Conservation (phyloP, 2,113 vertebrate genomes). For the Platichthys stellatus region DNA sequence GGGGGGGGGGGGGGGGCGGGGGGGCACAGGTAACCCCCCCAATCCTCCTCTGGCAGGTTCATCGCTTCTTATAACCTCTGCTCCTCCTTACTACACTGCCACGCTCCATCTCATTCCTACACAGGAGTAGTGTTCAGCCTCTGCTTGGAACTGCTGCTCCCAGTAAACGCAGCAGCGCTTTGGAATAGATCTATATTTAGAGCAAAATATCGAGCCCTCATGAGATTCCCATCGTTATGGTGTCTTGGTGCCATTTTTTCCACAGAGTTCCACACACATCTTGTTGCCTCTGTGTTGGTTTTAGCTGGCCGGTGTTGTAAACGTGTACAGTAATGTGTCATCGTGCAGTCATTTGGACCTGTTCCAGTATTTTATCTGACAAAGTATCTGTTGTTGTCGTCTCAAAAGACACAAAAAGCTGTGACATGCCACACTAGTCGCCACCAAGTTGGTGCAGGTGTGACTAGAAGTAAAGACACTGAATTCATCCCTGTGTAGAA, state of each 20-base stretch:
- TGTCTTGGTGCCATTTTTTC: constrained; percentile 71
- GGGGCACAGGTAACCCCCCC: constrained; percentile 65
- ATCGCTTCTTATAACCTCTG: constrained; percentile 65
- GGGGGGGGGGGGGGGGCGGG: constrained; percentile 49
- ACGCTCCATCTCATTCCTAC: constrained; percentile 81
- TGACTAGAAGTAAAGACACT: constrained; percentile 41
- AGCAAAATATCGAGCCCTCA: constrained; percentile 57
- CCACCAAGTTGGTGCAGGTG: constrained; percentile 26
- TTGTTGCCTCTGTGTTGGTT: constrained; percentile 81
- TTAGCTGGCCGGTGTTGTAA: constrained; percentile 71
- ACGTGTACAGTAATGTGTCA: constrained; percentile 68
- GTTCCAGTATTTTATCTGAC: constrained; percentile 65
- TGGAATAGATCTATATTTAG: constrained; percentile 34
- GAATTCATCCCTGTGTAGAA: constrained; percentile 75
- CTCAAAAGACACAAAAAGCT: constrained; percentile 59
- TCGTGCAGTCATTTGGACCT: constrained; percentile 69
- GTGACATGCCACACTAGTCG: constrained; percentile 38
- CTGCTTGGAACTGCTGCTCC: constrained; percentile 55
- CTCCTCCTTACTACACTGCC: constrained; percentile 72
- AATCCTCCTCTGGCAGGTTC: constrained; percentile 61
- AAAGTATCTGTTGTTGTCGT: constrained; percentile 51
- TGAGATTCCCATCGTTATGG: constrained; percentile 65
- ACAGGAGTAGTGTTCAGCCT: constrained; percentile 79
- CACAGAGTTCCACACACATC: constrained; percentile 76
- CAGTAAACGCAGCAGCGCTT: constrained; percentile 61